These are phyloP conservation scores for Zophobas morio DNA, from an alignment of 1,140 invertebrate species.

Conservation along the genomic window DNA sequence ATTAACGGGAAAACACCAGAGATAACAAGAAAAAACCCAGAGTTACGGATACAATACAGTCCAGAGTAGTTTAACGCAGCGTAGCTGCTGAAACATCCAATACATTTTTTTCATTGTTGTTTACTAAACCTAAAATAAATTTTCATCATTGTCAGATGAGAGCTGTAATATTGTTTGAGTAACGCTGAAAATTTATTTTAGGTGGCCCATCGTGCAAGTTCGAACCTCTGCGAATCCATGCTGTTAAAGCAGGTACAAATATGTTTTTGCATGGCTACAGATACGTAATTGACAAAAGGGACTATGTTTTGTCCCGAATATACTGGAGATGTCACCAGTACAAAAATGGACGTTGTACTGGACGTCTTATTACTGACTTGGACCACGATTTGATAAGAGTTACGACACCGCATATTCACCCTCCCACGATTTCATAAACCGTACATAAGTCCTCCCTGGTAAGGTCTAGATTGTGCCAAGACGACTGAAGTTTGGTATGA, in stretches of 20 bases:
- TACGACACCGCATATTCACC: background rate
- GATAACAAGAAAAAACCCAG: too few relatives aligned
- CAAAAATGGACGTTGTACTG: background rate
- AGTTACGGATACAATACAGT: too few relatives aligned
- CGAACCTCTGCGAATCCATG: background rate
- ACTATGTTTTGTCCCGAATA: background rate
- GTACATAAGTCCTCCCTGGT: too few relatives aligned
- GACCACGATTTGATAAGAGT: constrained; percentile 16
- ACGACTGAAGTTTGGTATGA: background rate
- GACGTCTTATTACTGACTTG: constrained; percentile 2
- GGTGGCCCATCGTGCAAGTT: background rate
- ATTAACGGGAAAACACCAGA: too few relatives aligned
- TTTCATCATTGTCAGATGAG: background rate
- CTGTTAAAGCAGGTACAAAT: constrained; percentile 1
- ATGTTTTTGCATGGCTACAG: constrained; percentile 1
- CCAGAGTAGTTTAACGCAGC: too few relatives aligned
- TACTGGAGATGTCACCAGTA: constrained; percentile 25
- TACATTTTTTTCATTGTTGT: background rate
- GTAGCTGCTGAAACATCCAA: too few relatives aligned
- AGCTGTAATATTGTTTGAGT: constrained; percentile 7
- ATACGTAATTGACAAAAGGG: constrained; percentile 1
- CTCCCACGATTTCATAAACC: background rate
- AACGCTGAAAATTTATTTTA: constrained; percentile 33
- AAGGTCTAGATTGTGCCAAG: background rate
- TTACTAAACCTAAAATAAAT: constrained; percentile 24